These are phyloP conservation scores for Regulus satrapa DNA, from an alignment of 2,113 vertebrate genomes.

Conservation along the genomic window DNA sequence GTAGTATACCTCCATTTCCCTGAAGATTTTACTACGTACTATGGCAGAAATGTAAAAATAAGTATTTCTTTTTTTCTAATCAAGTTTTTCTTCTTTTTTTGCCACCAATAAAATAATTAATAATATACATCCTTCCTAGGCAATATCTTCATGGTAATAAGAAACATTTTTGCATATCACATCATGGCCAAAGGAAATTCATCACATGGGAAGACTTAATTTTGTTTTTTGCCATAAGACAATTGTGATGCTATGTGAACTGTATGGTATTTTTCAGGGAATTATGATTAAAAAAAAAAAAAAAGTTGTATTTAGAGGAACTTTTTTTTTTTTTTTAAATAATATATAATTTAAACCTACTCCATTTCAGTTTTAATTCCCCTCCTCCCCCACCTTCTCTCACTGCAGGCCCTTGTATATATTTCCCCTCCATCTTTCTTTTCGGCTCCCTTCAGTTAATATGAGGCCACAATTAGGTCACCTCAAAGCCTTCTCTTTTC, in stretches of 20 bases:
- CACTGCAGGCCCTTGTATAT: neutral
- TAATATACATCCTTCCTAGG: neutral
- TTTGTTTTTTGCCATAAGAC: neutral
- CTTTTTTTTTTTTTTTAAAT: no score
- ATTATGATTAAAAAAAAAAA: no score
- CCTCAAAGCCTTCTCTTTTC: neutral
- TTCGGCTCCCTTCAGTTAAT: neutral
- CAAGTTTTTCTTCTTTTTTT: accelerated
- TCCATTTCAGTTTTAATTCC: neutral
- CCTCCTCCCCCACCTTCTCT: neutral
- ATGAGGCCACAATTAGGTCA: neutral
- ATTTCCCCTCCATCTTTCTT: neutral
- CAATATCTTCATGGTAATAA: neutral
- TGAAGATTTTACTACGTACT: neutral
- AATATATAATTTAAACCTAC: no score
- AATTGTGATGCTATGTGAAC: neutral
- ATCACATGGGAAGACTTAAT: neutral
- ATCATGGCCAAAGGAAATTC: neutral
- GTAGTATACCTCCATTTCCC: neutral
- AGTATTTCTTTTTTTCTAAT: neutral
- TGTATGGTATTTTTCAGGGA: neutral
- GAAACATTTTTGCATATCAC: neutral
- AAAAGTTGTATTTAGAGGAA: no score
- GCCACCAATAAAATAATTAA: neutral
- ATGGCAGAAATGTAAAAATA: neutral